Evolutionary conservation across 2,113 vertebrate genomes (phyloP).

Genomic region (Carettochelys insculpta): DNA sequence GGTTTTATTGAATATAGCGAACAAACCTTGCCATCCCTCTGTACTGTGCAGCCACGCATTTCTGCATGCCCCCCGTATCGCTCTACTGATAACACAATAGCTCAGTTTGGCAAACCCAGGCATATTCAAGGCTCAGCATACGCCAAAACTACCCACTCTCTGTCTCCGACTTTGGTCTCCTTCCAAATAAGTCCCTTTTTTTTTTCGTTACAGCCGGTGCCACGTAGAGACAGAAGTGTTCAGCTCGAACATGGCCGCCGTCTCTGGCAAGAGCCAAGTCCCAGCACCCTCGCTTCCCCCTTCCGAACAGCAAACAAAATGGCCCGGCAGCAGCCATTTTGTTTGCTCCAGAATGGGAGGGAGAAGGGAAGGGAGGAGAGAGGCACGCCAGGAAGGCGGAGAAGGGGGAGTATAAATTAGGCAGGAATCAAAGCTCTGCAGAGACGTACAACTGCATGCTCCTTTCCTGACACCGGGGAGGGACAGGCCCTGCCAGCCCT

Average conservation of each 20-base stretch:
- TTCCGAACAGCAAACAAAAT: constrained; percentile 66
- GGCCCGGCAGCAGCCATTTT: constrained; percentile 75
- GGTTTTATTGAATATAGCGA: constrained; percentile 56
- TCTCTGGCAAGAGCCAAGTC: constrained; percentile 63
- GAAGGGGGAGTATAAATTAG: constrained; percentile 33
- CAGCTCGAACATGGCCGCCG: constrained; percentile 59
- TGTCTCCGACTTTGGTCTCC: constrained; percentile 61
- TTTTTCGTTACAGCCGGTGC: constrained; percentile 55
- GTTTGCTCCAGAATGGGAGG: constrained; percentile 62
- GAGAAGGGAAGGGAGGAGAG: constrained; percentile 63
- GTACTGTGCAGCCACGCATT: constrained; percentile 47
- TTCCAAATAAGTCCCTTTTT: constrained; percentile 65
- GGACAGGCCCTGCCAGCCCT: not conserved
- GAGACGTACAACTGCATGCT: constrained; percentile 28
- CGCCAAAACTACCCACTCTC: constrained; percentile 73
- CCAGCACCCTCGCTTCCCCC: constrained; percentile 54
- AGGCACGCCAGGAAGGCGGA: not conserved
- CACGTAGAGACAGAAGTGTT: constrained; percentile 61
- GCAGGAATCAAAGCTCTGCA: constrained; percentile 42
- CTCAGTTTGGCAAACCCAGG: constrained; percentile 70
- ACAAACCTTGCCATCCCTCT: constrained; percentile 69
- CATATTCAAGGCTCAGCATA: constrained; percentile 63
- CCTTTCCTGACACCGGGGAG: not conserved
- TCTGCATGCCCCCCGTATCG: constrained; percentile 51
- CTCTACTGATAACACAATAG: constrained; percentile 64